Conservation (phyloP, 2,797 vertebrate genomes). For the Tenualosa thibaudeaui region DNA sequence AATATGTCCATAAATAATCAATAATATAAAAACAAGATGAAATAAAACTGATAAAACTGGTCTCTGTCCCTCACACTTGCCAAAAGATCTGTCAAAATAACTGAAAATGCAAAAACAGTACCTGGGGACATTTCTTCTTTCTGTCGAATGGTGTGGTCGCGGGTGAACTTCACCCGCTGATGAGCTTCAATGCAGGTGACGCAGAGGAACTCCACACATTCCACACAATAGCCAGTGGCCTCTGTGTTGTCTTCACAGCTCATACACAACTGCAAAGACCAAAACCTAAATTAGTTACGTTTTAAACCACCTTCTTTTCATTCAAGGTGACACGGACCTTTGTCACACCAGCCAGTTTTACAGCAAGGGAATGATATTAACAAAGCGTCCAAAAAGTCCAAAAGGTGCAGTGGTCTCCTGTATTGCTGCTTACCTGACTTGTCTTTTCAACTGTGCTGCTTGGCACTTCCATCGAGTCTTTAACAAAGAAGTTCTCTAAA, state of each 20-base stretch:
- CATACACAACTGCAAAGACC: constrained; percentile 83
- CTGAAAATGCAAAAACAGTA: constrained; percentile 53
- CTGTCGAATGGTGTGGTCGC: constrained; percentile 95
- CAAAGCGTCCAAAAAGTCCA: not conserved
- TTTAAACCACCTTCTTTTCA: not conserved
- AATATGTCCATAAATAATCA: constrained; percentile 21
- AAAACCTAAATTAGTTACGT: not conserved
- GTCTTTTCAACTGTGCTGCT: constrained; percentile 98
- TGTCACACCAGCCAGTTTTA: too few species aligned
- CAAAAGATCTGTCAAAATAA: not conserved
- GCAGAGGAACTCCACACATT: constrained; percentile 96
- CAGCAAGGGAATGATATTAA: too few species aligned
- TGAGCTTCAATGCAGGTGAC: constrained; percentile 96
- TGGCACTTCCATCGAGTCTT: constrained; percentile 94
- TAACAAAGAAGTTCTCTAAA: constrained; percentile 98
- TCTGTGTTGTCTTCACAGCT: constrained; percentile 98
- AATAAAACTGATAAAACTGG: not conserved
- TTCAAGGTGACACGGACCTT: not conserved
- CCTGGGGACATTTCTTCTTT: constrained; percentile 97
- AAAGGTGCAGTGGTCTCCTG: not conserved
- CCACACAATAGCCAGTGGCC: constrained; percentile 94
- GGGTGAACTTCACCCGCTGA: constrained; percentile 97
- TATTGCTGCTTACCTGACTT: constrained; percentile 83
- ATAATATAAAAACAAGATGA: not conserved
- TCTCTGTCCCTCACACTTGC: not conserved